Percentiles rank a stretch among this genome's conserved stretches.
Evolutionary conservation across 1,140 invertebrate species (phyloP).

Genomic region (Melitaea cinxia): DNA sequence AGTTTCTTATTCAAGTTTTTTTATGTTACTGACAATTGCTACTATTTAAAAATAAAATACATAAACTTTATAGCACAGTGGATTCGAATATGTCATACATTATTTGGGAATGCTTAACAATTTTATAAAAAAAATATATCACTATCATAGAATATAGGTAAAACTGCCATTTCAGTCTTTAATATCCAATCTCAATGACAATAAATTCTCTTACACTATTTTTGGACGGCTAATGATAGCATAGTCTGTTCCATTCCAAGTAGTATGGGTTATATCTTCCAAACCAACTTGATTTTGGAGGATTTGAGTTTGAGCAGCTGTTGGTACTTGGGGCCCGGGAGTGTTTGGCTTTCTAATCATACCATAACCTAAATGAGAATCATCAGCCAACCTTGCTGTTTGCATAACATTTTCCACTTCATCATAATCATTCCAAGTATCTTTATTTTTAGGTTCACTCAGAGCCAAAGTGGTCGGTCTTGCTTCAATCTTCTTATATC

Average conservation of each 20-base stretch:
- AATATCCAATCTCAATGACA: slow-evolving; percentile 43
- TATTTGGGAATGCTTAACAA: slow-evolving; percentile 1
- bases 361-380: slow-evolving; percentile 90
- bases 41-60: neutral
- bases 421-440: slow-evolving; percentile 86
- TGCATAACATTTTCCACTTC: slow-evolving; percentile 85
- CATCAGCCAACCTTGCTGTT: slow-evolving; percentile 86
- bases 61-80: neutral
- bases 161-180: slow-evolving; percentile 58
- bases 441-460: slow-evolving; percentile 69
- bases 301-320: slow-evolving; percentile 68
- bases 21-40: neutral
- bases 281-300: slow-evolving; percentile 72
- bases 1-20: neutral
- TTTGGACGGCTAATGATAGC: slow-evolving; percentile 91
- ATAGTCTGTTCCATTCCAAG: slow-evolving; percentile 89
- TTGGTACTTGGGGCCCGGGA: slow-evolving; percentile 73
- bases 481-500: slow-evolving; percentile 85
- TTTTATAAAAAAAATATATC: neutral
- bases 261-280: slow-evolving; percentile 84
- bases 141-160: slow-evolving; percentile 1
- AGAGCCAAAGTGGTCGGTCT: slow-evolving; percentile 72
- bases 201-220: slow-evolving; percentile 82
- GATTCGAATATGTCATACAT: neutral
- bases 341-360: slow-evolving; percentile 86